These are phyloP conservation scores for Cataglyphis altisquamis DNA, from an alignment of 2,888 invertebrate genomes.

Conservation along the genomic window DNA sequence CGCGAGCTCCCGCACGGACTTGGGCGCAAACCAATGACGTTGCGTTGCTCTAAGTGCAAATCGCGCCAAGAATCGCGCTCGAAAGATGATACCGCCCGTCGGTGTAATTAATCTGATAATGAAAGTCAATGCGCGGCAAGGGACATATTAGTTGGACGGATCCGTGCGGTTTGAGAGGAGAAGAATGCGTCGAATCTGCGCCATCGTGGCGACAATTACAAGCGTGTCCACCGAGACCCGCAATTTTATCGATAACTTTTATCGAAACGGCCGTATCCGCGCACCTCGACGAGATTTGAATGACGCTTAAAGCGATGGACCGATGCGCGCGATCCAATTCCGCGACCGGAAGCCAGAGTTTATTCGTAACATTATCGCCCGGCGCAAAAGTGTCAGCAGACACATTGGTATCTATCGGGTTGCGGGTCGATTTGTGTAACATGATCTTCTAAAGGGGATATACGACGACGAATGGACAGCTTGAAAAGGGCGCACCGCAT, in stretches of 20 bases:
- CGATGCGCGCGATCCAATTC: slow-evolving; percentile 55
- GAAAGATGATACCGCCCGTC: slow-evolving; percentile 57
- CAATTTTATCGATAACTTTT: slow-evolving; percentile 25
- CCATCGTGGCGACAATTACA: slow-evolving; percentile 18
- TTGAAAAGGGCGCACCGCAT: slow-evolving; percentile 51
- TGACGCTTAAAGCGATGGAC: slow-evolving; percentile 35
- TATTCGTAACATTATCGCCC: slow-evolving; percentile 70
- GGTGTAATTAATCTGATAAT: slow-evolving; percentile 66
- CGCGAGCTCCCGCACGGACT: slow-evolving; percentile 21
- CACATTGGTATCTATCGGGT: slow-evolving; percentile 63
- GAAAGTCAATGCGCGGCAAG: slow-evolving; percentile 53
- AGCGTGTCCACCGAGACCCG: slow-evolving; percentile 12
- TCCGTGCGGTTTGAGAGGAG: slow-evolving; percentile 28
- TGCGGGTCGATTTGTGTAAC: slow-evolving; percentile 69
- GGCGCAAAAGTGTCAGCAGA: slow-evolving; percentile 65
- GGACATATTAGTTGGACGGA: slow-evolving; percentile 62
- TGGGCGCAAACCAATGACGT: background rate
- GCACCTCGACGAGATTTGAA: slow-evolving; percentile 31
- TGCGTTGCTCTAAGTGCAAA: slow-evolving; percentile 54
- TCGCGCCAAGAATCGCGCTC: slow-evolving; percentile 60
- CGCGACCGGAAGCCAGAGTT: slow-evolving; percentile 45
- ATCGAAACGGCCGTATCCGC: slow-evolving; percentile 27
- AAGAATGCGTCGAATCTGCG: slow-evolving; percentile 23
- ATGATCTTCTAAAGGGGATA: slow-evolving; percentile 75
- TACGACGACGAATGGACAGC: slow-evolving; percentile 62